phyloP scores from a whole-genome alignment of 2,113 vertebrate species.

The Helogale parvula region DNA sequence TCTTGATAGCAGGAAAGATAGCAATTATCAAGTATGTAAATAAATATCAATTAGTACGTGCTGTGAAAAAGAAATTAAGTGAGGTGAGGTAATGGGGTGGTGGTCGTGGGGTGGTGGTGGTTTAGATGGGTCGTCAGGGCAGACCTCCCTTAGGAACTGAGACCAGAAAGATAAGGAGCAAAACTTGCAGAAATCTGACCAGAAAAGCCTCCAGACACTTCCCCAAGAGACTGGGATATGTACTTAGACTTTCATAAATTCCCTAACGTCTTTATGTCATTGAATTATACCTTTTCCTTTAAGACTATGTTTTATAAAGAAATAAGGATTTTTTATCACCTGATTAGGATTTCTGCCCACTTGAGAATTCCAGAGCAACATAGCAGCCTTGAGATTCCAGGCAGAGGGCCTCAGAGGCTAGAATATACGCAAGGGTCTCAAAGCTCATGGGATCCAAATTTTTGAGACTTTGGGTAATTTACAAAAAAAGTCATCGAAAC shows the following conservation, averaged over 20 bases:
- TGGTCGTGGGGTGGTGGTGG: not conserved
- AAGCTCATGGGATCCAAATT: not conserved
- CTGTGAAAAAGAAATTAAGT: slow-evolving; percentile 30
- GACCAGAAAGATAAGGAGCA: not conserved
- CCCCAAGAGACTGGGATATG: not conserved
- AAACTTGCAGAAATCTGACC: not conserved
- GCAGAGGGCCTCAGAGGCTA: not conserved
- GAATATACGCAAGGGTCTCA: not conserved
- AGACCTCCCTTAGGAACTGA: not conserved
- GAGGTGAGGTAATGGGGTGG: not conserved
- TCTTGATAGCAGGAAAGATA: not conserved
- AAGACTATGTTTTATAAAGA: not conserved
- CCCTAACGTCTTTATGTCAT: not conserved
- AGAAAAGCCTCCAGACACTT: not conserved
- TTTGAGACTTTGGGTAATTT: not conserved
- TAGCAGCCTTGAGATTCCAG: not conserved
- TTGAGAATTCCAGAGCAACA: not conserved
- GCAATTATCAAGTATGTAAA: slow-evolving; percentile 3
- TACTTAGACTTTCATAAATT: not conserved
- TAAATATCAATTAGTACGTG: slow-evolving; percentile 9
- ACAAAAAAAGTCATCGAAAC: not conserved
- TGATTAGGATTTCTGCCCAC: not conserved
- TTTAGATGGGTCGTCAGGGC: not conserved
- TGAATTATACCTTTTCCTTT: not conserved
- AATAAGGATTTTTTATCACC: slow-evolving; percentile 10